phyloP scores from a whole-genome alignment of 2,888 invertebrate genomes.

The Hecatera dysodea region DNA sequence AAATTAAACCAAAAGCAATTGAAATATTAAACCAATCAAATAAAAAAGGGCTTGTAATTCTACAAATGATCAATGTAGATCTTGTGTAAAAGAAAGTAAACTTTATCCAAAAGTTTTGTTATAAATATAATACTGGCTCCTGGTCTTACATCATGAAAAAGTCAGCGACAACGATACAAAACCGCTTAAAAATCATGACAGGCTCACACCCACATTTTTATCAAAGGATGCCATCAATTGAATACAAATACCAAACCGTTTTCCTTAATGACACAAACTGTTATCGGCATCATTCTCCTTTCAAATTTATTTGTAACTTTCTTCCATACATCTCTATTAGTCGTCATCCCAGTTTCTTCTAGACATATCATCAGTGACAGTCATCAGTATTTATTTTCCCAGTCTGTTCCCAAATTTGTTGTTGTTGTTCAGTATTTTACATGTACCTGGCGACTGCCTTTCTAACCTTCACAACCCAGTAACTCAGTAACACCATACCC shows the following conservation, averaged over 20 bases:
- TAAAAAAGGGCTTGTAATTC: no score
- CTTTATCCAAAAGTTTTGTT: no score
- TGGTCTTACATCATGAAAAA: not conserved
- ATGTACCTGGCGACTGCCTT: not conserved
- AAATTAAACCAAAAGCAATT: no score
- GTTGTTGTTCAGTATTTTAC: not conserved
- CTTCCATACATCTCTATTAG: not conserved
- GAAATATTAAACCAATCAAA: no score
- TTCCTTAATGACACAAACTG: constrained; percentile 7
- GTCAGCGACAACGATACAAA: not conserved
- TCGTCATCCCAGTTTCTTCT: not conserved
- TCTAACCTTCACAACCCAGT: not conserved
- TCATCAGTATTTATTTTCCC: not conserved
- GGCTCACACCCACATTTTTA: constrained; percentile 16
- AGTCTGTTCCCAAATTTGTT: no score
- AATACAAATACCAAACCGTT: constrained; percentile 1
- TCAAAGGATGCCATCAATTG: constrained; percentile 38
- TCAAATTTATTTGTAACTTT: not conserved
- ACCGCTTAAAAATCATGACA: constrained; percentile 3
- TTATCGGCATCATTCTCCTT: not conserved
- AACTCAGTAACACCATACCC: not conserved
- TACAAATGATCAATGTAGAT: not conserved
- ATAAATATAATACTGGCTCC: not conserved
- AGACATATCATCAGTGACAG: not conserved
- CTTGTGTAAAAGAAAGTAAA: not conserved